These are phyloP conservation scores for Spilosoma lubricipeda DNA, from an alignment of 2,888 invertebrate species.

Conservation along the genomic window DNA sequence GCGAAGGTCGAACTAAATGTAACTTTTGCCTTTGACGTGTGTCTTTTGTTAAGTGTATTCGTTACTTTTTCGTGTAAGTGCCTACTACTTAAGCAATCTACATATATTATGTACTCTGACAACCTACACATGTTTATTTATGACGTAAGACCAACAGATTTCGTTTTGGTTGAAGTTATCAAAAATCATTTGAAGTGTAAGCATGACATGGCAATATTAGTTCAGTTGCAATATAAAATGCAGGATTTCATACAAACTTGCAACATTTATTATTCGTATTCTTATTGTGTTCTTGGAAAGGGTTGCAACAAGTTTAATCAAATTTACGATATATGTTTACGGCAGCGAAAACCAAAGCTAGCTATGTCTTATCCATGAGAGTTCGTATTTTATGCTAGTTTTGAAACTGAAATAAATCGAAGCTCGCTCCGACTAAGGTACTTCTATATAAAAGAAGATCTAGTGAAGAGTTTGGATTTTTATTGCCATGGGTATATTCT, in stretches of 20 bases:
- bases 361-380: not conserved
- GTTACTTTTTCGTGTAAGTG: constrained; percentile 30
- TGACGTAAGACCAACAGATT: constrained; percentile 27
- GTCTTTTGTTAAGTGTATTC: constrained; percentile 30
- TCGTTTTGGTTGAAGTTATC: constrained; percentile 30
- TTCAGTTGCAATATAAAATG: not conserved
- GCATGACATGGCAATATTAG: not conserved
- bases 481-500: not conserved
- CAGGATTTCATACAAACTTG: not conserved
- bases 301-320: not conserved
- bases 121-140: constrained; percentile 21
- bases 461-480: not conserved
- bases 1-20: constrained; percentile 46
- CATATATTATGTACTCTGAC: constrained; percentile 30
- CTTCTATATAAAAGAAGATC: not conserved
- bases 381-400: not conserved
- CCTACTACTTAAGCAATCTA: constrained; percentile 36
- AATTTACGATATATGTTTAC: constrained; percentile 1
- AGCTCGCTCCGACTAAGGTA: not conserved
- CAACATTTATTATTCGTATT: not conserved
- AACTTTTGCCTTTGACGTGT: constrained; percentile 52
- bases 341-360: constrained; percentile 1
- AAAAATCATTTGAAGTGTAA: constrained; percentile 18
- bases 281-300: not conserved
- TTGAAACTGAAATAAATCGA: constrained; percentile 5